phyloP scores from a whole-genome alignment of 2,797 vertebrate genomes.

The Xerus rutilus region DNA sequence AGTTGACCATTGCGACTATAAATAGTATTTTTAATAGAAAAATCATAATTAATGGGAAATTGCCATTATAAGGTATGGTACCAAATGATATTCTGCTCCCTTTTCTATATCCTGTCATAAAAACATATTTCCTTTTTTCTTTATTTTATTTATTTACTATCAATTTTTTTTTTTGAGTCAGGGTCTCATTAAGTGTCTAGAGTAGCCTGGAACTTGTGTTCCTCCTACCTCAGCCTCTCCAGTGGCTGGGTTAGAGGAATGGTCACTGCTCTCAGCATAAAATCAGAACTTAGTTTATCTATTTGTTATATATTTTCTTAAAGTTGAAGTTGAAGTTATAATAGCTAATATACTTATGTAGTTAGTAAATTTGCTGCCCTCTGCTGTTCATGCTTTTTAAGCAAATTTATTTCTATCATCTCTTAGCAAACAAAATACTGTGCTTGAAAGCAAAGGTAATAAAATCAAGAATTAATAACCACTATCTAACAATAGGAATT shows the following conservation, averaged over 20 bases:
- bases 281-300: not conserved
- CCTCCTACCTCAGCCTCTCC: not conserved
- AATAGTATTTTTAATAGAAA: slow-evolving; percentile 32
- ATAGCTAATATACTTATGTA: not conserved
- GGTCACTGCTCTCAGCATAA: no score
- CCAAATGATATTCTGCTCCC: not conserved
- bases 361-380: slow-evolving; percentile 85
- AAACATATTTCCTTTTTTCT: not conserved
- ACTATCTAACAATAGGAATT: not conserved
- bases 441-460: not conserved
- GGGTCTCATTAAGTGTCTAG: not conserved
- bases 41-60: slow-evolving; percentile 9
- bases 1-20: not conserved
- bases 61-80: not conserved
- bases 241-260: not conserved
- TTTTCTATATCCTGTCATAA: not conserved
- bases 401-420: not conserved
- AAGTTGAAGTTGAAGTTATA: not conserved
- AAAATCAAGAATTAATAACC: slow-evolving; percentile 33
- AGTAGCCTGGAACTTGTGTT: not conserved
- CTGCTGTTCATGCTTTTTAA: slow-evolving; percentile 76
- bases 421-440: slow-evolving; percentile 18
- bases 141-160: not conserved
- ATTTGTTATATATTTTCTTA: slow-evolving; percentile 19
- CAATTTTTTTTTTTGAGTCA: not conserved